Percentiles rank a stretch among this genome's conserved stretches.
These are phyloP conservation scores for Burhinus oedicnemus DNA, from an alignment of 2,113 vertebrate genomes.

Conservation along the genomic window DNA sequence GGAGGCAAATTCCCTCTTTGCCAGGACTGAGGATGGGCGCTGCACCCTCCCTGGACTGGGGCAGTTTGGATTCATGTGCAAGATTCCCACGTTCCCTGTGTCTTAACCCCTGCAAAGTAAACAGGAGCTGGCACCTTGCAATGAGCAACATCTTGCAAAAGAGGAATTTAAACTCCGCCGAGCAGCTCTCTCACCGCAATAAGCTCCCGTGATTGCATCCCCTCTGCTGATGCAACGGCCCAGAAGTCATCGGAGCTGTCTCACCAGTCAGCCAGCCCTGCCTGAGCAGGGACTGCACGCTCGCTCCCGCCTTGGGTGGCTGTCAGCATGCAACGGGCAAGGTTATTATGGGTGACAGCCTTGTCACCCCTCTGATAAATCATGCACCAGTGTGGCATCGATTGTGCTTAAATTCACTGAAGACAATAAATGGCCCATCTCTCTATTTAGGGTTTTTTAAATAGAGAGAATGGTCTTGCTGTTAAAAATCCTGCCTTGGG, in stretches of 20 bases:
- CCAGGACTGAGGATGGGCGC: background rate
- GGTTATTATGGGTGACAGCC: slow-evolving; percentile 35
- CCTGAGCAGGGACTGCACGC: background rate
- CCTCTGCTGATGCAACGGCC: background rate
- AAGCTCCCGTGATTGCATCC: background rate
- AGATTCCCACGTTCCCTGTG: background rate
- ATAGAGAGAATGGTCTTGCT: background rate
- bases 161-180: fast-evolving
- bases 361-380: slow-evolving; percentile 22
- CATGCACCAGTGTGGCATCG: fast-evolving
- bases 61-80: background rate
- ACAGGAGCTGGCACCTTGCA: background rate
- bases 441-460: background rate
- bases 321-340: background rate
- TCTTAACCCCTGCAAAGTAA: background rate
- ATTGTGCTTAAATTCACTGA: background rate
- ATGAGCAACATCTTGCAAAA: background rate
- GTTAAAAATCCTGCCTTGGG: background rate
- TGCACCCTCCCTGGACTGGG: background rate
- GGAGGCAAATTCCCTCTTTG: background rate
- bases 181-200: background rate
- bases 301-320: background rate
- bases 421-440: background rate
- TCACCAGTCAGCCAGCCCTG: background rate
- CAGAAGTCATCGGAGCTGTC: background rate